Base-by-base conservation (phyloP, 2,113 vertebrate genomes). In the Dascyllus trimaculatus region DNA sequence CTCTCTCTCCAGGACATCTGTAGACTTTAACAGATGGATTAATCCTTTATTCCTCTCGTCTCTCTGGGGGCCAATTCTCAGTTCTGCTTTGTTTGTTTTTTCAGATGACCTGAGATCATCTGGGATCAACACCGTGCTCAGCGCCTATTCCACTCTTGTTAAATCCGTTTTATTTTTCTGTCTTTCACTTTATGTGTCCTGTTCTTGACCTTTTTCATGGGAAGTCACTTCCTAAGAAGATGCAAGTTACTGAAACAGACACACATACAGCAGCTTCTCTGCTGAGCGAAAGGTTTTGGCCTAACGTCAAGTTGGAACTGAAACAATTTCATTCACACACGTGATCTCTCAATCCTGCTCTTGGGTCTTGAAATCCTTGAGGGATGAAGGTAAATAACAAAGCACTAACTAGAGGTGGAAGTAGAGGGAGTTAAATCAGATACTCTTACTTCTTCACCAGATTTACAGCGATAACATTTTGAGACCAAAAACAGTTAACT, bases 1-100 rank as follows among this genome's bases (percentile, higher is more conserved):
- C 8, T 58, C 26, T n/a, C 78, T 52, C 73, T 35, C 46, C 69
- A 61, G 80, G 86, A 57, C 32, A 24, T 78, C 61, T 75, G 64
- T 57, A 80, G 80, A 84, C 77, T 82, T 86, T 80, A 81, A 82
- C 76, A 73, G 70, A 66, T 67, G 84, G 86, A 88, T 91, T 88
- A 90, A 89, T 82, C 73, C 84, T 84, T 84, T 78, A 66, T 84
- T 76, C 59, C 19, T 53, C 38, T 38, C 38, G 24, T 66, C 35
- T 75, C 56, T 68, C 49, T 11, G 1, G 65, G 67, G 26, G 49
- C 60, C 82, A 69, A 80, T 78, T 66, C 75, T 52, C 11, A n/a
- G 57, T 60, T 76, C 62, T 60, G 59, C 35, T 76, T 79, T 80
- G 69, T 86, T 80, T 80, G 49, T 75, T 71, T 82, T 84, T 88